Conservation (phyloP, 2,113 vertebrate species). For the Laterallus jamaicensis region DNA sequence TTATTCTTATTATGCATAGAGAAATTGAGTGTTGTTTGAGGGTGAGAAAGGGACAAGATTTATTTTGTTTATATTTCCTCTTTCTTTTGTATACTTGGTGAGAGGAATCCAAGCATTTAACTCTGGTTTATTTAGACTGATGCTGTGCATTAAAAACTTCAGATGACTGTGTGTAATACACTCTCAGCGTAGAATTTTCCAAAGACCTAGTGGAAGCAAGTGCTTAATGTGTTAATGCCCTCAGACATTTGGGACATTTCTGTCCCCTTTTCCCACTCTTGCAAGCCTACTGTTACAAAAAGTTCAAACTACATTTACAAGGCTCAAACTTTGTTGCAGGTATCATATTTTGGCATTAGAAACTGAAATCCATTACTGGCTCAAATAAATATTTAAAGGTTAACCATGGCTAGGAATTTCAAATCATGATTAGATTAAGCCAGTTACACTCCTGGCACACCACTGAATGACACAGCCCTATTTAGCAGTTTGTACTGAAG, state of each 20-base stretch:
- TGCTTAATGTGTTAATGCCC: background rate
- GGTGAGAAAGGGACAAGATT: background rate
- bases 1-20: background rate
- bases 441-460: background rate
- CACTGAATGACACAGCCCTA: background rate
- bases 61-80: background rate
- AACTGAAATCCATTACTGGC: background rate
- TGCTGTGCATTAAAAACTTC: background rate
- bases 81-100: background rate
- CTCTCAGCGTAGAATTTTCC: background rate
- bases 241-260: background rate
- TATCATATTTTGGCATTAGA: background rate
- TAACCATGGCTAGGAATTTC: slow-evolving; percentile 22
- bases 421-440: slow-evolving; percentile 24
- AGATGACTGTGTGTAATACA: background rate
- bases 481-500: background rate
- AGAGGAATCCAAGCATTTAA: background rate
- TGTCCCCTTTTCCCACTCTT: background rate
- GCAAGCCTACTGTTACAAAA: background rate
- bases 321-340: background rate
- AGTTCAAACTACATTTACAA: background rate
- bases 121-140: background rate
- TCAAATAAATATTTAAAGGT: slow-evolving; percentile 47
- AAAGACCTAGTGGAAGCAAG: background rate
- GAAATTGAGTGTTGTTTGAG: background rate